Evolutionary conservation across 2,888 invertebrate genomes (phyloP), one percentile per base, ranked within the genome.

Genomic region (Lasius fuliginosus): DNA sequence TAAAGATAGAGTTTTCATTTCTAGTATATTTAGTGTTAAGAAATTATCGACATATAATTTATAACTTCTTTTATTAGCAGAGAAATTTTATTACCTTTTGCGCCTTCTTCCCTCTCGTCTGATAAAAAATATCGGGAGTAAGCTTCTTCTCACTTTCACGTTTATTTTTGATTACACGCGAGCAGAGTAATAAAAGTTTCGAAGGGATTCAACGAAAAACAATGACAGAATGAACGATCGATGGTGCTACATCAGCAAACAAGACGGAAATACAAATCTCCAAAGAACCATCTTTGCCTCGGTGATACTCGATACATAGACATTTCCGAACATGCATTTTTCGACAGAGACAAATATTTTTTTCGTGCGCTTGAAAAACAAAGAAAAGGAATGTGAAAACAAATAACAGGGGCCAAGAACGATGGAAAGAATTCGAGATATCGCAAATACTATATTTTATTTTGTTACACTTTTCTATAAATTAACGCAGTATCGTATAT

Each of bases 171-270:
- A 6, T 27, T 40, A 30, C 4, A 53, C 27, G 9, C 15, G 33
- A 58, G 23, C 12, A 67, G 15, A 53, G n/a, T 23, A 58, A 79
- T 33, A 58, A 30, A 33, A 69, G n/a, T 30, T 69, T 23, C 58
- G 30, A 15, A 56, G 42, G 23, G 15, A 42, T 23, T 62, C 42
- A 2, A 18, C 33, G n/a, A 30, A 53, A 27, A 18, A 12, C 15
- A 64, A 79, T 60, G 58, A 76, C 58, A 56, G 77, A 53, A 64
- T 64, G 76, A 77, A 67, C 42, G 64, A 69, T 65, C 68, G 60
- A 42, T 67, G 60, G 27, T 71, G 58, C 36, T 49, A 68, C 64
- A 67, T 71, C 60, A 53, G 62, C 53, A 33, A 68, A 33, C 46
- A 58, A 62, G 42, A 49, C 33, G 53, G n/a, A 71, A 73, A 83